Evolutionary conservation across 2,113 vertebrate genomes (phyloP).

Genomic region (Neodontobutis hainanensis): DNA sequence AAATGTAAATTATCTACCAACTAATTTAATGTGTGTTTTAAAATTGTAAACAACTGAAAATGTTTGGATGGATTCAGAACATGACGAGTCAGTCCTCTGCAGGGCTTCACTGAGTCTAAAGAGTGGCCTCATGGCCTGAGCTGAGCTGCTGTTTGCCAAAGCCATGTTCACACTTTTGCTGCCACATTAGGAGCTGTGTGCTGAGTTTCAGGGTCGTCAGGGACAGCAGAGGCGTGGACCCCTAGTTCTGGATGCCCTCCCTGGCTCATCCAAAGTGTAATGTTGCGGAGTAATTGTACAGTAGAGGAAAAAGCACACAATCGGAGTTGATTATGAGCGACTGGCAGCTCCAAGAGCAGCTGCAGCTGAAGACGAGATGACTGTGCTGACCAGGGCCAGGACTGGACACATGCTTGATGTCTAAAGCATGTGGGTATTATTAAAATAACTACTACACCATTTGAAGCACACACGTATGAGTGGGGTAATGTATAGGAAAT

Average conservation of each 20-base stretch:
- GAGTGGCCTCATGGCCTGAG: constrained; percentile 44
- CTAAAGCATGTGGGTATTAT: constrained; percentile 51
- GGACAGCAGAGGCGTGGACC: constrained; percentile 51
- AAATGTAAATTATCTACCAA: no score
- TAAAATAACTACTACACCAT: constrained; percentile 38
- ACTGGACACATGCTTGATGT: constrained; percentile 31
- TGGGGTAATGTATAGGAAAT: constrained; percentile 19
- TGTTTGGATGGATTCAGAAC: neutral
- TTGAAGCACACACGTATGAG: constrained; percentile 22
- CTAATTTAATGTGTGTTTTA: neutral
- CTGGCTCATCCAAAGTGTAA: constrained; percentile 51
- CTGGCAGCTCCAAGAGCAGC: constrained; percentile 62
- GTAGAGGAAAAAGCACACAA: constrained; percentile 53
- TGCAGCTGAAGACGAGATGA: constrained; percentile 69
- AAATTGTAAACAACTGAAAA: neutral
- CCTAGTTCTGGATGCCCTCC: constrained; percentile 49
- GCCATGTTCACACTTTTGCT: constrained; percentile 68
- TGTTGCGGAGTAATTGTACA: constrained; percentile 47
- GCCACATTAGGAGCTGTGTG: constrained; percentile 54
- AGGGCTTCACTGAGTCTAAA: constrained; percentile 40
- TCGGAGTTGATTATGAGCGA: constrained; percentile 64
- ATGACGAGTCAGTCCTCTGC: neutral
- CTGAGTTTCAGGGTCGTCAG: constrained; percentile 37
- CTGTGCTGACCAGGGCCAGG: constrained; percentile 40
- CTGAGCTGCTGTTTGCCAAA: constrained; percentile 38